Conservation (phyloP, 2,113 vertebrate species). For the Jacana jacana region DNA sequence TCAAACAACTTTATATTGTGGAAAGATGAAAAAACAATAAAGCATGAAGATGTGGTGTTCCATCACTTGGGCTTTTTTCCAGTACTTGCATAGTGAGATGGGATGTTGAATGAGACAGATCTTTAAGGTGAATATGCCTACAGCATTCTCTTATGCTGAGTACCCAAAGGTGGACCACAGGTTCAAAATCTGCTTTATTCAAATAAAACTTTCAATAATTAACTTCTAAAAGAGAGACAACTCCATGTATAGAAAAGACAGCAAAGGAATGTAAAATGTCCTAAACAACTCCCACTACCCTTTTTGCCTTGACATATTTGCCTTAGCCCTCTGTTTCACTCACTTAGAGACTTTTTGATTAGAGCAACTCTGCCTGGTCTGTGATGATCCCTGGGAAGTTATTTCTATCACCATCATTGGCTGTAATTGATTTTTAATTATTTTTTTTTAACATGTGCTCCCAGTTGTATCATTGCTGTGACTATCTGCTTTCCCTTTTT, state of each 20-base stretch:
- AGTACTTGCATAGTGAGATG: not conserved
- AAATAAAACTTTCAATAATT: not conserved
- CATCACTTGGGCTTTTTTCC: not conserved
- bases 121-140: not conserved
- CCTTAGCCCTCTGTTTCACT: not conserved
- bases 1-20: not conserved
- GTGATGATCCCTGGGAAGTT: not conserved
- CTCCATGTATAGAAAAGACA: fast-evolving
- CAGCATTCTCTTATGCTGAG: fast-evolving
- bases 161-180: not conserved
- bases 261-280: not conserved
- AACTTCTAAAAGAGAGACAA: not conserved
- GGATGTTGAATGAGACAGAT: not conserved
- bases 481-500: not conserved
- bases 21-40: not conserved
- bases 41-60: not conserved
- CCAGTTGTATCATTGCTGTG: not conserved
- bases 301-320: not conserved
- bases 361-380: not conserved
- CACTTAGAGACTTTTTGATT: not conserved
- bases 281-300: not conserved
- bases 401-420: not conserved
- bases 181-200: not conserved
- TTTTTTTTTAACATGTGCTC: not conserved
- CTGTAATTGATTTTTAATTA: not conserved